Percentiles rank a stretch among this genome's conserved stretches.
Conservation (phyloP, 2,113 vertebrate species). For the Centropus unirufus region DNA sequence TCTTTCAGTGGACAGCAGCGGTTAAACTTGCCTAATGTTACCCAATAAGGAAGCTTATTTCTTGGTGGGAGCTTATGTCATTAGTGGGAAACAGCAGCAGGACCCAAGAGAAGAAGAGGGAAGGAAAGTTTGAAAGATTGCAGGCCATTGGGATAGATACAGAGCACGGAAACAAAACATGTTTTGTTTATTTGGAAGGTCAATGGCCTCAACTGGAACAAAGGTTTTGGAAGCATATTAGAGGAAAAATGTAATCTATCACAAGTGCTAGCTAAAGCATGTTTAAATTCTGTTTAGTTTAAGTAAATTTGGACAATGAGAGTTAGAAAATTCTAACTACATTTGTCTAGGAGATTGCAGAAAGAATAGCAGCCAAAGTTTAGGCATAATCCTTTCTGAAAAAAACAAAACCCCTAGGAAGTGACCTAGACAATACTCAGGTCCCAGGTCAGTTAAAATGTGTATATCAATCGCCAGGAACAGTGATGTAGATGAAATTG, state of each 20-base stretch:
- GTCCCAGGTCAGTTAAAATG: not conserved
- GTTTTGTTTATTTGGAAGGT: slow-evolving; percentile 60
- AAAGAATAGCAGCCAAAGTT: slow-evolving; percentile 4
- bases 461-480: not conserved
- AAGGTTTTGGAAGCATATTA: slow-evolving; percentile 15
- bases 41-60: not conserved
- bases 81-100: not conserved
- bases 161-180: slow-evolving; percentile 28
- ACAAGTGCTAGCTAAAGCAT: not conserved
- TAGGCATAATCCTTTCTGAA: not conserved
- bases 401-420: not conserved
- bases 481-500: not conserved
- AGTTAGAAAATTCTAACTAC: slow-evolving; percentile 43
- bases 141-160: slow-evolving; percentile 9
- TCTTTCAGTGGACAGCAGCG: not conserved
- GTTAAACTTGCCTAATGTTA: not conserved
- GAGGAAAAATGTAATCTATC: slow-evolving; percentile 25
- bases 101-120: not conserved
- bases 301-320: slow-evolving; percentile 29
- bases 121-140: slow-evolving; percentile 19
- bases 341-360: slow-evolving; percentile 4
- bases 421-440: not conserved
- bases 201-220: slow-evolving; percentile 12
- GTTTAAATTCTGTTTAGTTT: slow-evolving; percentile 46
- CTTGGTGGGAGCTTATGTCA: accelerated